A percentile compares a stretch with the other conserved stretches of the same genome.
Conservation (phyloP, 2,888 invertebrate species). For the Lasioglossum leucozonium region DNA sequence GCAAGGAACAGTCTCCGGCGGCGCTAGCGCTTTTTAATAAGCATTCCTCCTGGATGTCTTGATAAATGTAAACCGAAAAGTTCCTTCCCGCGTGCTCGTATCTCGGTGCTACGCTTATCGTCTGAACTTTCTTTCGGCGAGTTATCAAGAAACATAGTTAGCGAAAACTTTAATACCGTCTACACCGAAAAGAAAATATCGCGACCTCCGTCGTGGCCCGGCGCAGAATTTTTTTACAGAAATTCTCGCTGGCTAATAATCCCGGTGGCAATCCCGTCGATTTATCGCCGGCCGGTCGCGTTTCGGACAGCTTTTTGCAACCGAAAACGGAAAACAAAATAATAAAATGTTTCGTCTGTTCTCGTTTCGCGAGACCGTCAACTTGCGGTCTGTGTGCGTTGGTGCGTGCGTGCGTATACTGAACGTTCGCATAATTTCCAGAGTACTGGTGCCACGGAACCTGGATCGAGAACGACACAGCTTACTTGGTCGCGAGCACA, state of each 20-base stretch:
- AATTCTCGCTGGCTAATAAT: background rate
- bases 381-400: too few relatives aligned
- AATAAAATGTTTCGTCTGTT: background rate
- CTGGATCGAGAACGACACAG: constrained; percentile 88
- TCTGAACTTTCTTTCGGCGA: constrained; percentile 3
- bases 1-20: background rate
- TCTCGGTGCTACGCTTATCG: background rate
- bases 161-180: constrained; percentile 1
- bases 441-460: constrained; percentile 91
- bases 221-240: background rate
- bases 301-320: background rate
- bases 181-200: background rate
- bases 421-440: constrained; percentile 77
- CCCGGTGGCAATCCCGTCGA: background rate
- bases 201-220: background rate
- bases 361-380: too few relatives aligned
- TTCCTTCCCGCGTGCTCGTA: background rate
- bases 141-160: constrained; percentile 13
- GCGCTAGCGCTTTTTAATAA: background rate
- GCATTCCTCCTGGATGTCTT: background rate
- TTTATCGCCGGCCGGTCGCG: background rate
- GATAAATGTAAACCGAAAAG: constrained; percentile 12
- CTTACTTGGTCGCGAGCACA: constrained; percentile 88
- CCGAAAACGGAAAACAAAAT: background rate
- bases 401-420: background rate